Evolutionary conservation across 2,113 vertebrate species (phyloP).

Genomic region (Rhineura floridana): DNA sequence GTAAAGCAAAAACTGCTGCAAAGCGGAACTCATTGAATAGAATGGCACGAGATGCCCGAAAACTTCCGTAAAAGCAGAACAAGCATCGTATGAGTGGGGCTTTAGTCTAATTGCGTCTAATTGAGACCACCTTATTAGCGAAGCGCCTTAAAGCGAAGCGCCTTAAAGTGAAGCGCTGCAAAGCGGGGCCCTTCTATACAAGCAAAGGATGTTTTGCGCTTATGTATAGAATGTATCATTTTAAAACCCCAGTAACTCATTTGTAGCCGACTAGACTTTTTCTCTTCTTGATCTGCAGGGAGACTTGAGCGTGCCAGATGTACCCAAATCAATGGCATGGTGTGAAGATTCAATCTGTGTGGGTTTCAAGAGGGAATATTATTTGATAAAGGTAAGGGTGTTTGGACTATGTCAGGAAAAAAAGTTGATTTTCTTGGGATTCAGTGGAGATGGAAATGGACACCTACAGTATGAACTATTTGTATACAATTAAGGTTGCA

Average conservation of each 20-base stretch:
- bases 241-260: not conserved
- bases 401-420: not conserved
- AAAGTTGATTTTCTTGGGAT: not conserved
- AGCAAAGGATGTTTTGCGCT: not conserved
- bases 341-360: constrained; percentile 98
- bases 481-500: not conserved
- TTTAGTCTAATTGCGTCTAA: no score
- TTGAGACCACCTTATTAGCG: no score
- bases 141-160: no score
- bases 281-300: constrained; percentile 76
- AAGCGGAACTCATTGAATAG: no score
- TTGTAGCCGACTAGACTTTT: not conserved
- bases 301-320: constrained; percentile 92
- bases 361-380: constrained; percentile 98
- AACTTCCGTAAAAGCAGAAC: no score
- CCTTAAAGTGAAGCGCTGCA: no score
- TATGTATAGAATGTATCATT: not conserved
- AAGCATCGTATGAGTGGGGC: no score
- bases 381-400: constrained; percentile 88
- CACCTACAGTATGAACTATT: not conserved
- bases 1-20: no score
- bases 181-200: no score
- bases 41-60: no score
- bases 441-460: not conserved
- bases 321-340: constrained; percentile 99